Base-by-base conservation (phyloP, 2,797 vertebrate genomes). In the Nyctalus aviator region DNA sequence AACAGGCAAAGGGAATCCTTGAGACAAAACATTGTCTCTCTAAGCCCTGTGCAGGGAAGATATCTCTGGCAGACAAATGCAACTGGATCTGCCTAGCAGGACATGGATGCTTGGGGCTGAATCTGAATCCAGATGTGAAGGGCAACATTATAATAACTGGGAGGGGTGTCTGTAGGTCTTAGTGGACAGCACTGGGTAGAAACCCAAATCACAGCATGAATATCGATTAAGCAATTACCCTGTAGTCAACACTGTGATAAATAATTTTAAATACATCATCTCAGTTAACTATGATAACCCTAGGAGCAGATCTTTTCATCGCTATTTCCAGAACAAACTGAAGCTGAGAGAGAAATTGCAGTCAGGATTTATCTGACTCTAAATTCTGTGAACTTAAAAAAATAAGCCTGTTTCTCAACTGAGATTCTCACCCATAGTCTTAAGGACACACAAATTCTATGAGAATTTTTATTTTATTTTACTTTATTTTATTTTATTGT, bases 241-340 rank as follows among this genome's bases (percentile, higher is more conserved):
- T 86, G n/a, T 77, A 84, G n/a, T 25, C 23, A 89, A 88, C 23
- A 72, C 46, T 35, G 37, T 21, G 46, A 62, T 94, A 92, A 95
- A 76, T 90, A 73, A 84, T 91, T 93, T 91, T 91, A 69, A 96
- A 57, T 89, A 69, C 30, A 35, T 95, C 83, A 76, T 89, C 77
- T 91, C 77, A 78, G 48, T 77, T 94, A 91, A 86, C 66, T 62
- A 77, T 72, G 89, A 78, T 62, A 84, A 30, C 72, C n/a, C 55
- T 88, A 90, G 53, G 25, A 37, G 23, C 64, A 8, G 37, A 32
- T 46, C 41, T 87, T 55, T 93, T 84, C 25, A 66, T 78, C 72
- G 27, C 84, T 81, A 84, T 46, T 91, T 77, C 32, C 9, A 59
- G 55, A 93, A 76, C 53, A 94, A 84, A 81, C 59, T 30, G 35